Evolutionary conservation across 2,113 vertebrate genomes (phyloP), one percentile per base, ranked within the genome.

Genomic region (Periophthalmodon schlosseri): DNA sequence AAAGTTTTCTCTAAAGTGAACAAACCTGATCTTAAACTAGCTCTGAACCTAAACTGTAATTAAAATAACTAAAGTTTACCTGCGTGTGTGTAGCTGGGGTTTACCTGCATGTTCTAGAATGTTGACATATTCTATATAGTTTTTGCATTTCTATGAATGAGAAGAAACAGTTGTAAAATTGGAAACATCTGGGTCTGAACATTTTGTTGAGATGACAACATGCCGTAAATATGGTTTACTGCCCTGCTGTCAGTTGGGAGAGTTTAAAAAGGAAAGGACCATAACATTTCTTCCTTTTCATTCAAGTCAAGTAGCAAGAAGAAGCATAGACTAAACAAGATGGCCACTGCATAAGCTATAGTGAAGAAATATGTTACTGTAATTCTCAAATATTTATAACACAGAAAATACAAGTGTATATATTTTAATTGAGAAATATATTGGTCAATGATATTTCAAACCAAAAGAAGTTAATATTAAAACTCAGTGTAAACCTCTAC

Each of bases 131-230:
- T 34, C 18, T 63, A 6, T 34, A 28, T 34, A 34, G 24, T 34
- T 18, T 63, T 34, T 34, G 28, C 16, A 63, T 9, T 1, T 15
- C 33, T 63, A 63, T 63, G 60, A 63, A 63, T 63, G 28, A 34
- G 28, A 63, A 74, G 68, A 15, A 46, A 58, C 66, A 16, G 69
- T 14, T 1, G 70, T 23, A 24, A 24, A 24, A 75, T 50, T 76
- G 24, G 79, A 77, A 78, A 75, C 77, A 77, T 80, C 68, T 86
- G 79, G 47, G 14, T 9, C 16, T 54, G 72, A 82, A 70, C 73
- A 80, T 79, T 76, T 79, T 79, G 71, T 72, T 65, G 58, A 10
- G 56, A 60, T 82, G 84, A 82, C 36, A 67, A 8, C 72, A 76
- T 20, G 68, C 72, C 68, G 72, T 72, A 36, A 65, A 76, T 68